These are phyloP conservation scores for Maccullochella peelii DNA, from an alignment of 2,113 vertebrate genomes.

Conservation along the genomic window DNA sequence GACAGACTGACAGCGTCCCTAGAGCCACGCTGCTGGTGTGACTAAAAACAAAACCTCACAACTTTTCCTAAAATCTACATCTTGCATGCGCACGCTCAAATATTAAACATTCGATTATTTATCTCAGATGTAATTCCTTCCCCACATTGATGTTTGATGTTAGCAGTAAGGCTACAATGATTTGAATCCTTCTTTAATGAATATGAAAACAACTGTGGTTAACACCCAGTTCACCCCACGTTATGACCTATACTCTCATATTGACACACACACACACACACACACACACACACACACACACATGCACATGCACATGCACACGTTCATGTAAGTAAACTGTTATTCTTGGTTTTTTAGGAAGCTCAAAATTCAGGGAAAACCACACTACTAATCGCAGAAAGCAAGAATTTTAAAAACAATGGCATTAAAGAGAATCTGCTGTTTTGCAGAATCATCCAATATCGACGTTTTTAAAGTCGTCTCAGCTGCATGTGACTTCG, in stretches of 20 bases:
- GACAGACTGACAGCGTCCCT: too few species aligned
- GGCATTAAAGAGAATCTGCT: too few species aligned
- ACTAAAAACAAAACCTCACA: background rate
- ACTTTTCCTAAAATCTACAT: background rate
- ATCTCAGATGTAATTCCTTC: background rate
- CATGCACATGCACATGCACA: background rate
- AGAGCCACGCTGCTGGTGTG: background rate
- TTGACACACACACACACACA: background rate
- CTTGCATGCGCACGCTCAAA: background rate
- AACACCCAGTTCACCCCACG: slow-evolving; percentile 38
- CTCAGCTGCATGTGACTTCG: slow-evolving; percentile 21
- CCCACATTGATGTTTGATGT: background rate
- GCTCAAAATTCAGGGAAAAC: too few species aligned
- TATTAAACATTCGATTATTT: background rate
- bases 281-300: background rate
- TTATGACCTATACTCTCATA: slow-evolving; percentile 26
- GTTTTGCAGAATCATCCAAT: background rate
- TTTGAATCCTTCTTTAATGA: slow-evolving; percentile 6
- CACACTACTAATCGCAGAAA: too few species aligned
- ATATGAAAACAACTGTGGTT: background rate
- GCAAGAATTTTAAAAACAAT: too few species aligned
- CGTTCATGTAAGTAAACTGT: background rate
- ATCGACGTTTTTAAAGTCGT: background rate
- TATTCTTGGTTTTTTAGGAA: too few species aligned
- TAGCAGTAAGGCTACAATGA: background rate